Evolutionary conservation across 2,888 invertebrate genomes (phyloP), one percentile per base, ranked within the genome.

Genomic region (Nematopogon swammerdamellus): DNA sequence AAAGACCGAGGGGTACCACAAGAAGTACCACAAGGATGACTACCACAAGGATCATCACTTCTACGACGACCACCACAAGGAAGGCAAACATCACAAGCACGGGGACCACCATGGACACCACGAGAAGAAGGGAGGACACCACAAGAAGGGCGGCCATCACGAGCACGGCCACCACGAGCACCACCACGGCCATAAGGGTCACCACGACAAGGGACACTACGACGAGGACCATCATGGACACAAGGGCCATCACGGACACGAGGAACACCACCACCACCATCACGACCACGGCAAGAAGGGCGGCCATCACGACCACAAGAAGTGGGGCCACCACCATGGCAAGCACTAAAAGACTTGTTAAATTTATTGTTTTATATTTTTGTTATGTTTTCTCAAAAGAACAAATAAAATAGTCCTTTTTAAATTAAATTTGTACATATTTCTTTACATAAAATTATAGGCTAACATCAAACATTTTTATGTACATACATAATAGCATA

Each of bases 1-100:
- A 60, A 89, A 92, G 60, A 88, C 89, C 46, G 85, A 89, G 55
- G 92, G 92, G 10, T 92, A 88, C 67, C 92, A 92, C 64, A 89
- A 92, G 70, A 91, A 92, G 61, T 87, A 88, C 59, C 89, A 92
- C 68, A 92, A 93, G 65, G 92, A 92, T 63, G 92, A 92, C 64
- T 92, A 87, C 68, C 87, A 90, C 62, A 92, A 92, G 68, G 88
- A 91, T 61, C 91, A 91, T 65, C 91, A 91, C 77, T 92, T 92
- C 81, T 92, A 92, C 70, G 92, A 92, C 59, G 91, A 92, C 64
- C 87, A 87, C 63, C 89, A 92, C 69, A 90, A 91, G 62, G 89
- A 88, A 51, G 92, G 92, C 46, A 87, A 91, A 62, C 91, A 92
- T 64, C 85, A 87, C 65, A 92, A 92, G 62, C 88, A 89, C 60